Evolutionary conservation across 2,888 invertebrate species (phyloP).

Genomic region (Ochropleura leucogaster): DNA sequence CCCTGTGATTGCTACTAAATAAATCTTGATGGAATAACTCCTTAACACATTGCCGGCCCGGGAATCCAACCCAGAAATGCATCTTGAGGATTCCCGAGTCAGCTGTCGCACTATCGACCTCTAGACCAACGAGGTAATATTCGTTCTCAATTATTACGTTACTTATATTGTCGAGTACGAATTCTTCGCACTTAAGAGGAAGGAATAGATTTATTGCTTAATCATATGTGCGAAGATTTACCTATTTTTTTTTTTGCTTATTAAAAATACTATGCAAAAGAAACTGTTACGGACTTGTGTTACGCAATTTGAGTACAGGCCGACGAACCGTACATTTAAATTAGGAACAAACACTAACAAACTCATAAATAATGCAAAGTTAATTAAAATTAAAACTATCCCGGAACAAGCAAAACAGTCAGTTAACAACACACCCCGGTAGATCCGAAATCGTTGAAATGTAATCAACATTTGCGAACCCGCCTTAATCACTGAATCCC

Average conservation of each 20-base stretch:
- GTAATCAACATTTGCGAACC: constrained; percentile 41
- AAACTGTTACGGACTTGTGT: not conserved
- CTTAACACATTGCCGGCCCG: no score
- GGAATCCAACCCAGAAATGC: no score
- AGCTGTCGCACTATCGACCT: no score
- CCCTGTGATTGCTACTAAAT: no score
- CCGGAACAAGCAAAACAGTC: not conserved
- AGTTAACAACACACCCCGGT: not conserved
- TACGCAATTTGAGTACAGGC: not conserved
- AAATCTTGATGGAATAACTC: no score
- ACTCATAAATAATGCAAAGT: constrained; percentile 1
- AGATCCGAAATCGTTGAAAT: constrained; percentile 22
- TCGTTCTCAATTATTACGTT: not conserved
- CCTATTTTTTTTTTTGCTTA: no score
- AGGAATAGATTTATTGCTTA: not conserved
- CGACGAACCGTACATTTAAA: not conserved
- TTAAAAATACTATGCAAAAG: not conserved
- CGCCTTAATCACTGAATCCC: constrained; percentile 28
- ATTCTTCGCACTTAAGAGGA: not conserved
- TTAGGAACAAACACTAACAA: not conserved
- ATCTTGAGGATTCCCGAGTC: no score
- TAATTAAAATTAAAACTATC: constrained; percentile 9
- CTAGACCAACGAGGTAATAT: no score
- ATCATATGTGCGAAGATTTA: no score
- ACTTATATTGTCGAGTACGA: not conserved